Evolutionary conservation across 2,113 vertebrate genomes (phyloP), one percentile per base, ranked within the genome.

Genomic region (Amphiprion percula): DNA sequence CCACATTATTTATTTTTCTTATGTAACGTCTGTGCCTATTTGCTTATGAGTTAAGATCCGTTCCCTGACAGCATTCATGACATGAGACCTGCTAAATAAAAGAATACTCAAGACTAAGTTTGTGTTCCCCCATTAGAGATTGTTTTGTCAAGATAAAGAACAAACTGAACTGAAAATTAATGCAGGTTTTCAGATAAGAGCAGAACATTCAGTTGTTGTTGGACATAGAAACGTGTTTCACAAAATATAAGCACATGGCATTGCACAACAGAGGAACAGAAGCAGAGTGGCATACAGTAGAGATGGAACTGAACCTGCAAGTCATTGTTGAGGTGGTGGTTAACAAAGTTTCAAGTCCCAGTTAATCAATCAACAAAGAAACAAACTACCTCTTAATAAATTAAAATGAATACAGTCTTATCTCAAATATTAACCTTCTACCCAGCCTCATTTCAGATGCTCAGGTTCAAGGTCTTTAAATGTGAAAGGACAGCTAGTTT

Each of bases 401-500:
- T 33, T 46, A 30, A 44, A 12, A 44, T 4, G 1, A 44, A 3
- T 44, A 44, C 41, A 44, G 3, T 44, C 12, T 44, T 44, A 4
- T 2, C 41, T 14, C 14, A 14, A 14, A 15, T 14, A 44, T 14
- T 44, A 44, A 2, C 11, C 56, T 11, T 47, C 3, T 21, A 7
- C 1, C 33, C 3, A 10, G 41, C 2, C 0, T 44, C 2, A 4
- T 3, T 44, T 2, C 12, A 3, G 12, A 44, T 44, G 33, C 33
- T 37, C 33, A 14, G 41, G 41, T 44, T 44, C 30, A 30, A 30
- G 30, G 30, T 30, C 41, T 15, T 61, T 9, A 33, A 75, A 61
- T 61, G 59, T 56, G 16, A 53, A 59, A 54, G 67, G 46, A 10
- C 0, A 14, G 41, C 16, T 14, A 41, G n/a, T 76, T 86, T 79